Evolutionary conservation across 1,140 invertebrate genomes (phyloP).

Genomic region (Agrypnia vestita): DNA sequence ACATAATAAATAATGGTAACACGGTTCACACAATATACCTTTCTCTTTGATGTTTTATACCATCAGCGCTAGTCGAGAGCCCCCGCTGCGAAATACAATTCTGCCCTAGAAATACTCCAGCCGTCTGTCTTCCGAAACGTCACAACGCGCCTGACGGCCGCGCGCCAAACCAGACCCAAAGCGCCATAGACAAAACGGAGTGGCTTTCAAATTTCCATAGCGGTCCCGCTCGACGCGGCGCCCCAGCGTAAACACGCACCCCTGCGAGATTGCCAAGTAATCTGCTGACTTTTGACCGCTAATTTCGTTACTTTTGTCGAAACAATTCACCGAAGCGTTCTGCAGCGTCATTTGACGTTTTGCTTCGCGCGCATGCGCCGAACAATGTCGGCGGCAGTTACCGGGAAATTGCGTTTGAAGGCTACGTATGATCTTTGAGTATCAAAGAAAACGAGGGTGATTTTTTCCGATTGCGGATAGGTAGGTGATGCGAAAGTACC

Average conservation of each 20-base stretch:
- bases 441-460: background rate
- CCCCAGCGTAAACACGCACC: background rate
- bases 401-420: slow-evolving; percentile 12
- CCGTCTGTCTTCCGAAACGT: background rate
- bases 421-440: slow-evolving; percentile 7
- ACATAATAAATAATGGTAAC: no score
- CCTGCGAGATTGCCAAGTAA: slow-evolving; percentile 23
- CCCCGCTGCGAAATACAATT: slow-evolving; percentile 21
- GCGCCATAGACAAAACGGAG: slow-evolving; percentile 12
- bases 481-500: background rate
- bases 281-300: slow-evolving; percentile 46
- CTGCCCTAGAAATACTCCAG: slow-evolving; percentile 2
- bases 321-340: slow-evolving; percentile 46
- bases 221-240: background rate
- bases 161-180: slow-evolving; percentile 19
- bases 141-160: background rate
- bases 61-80: slow-evolving; percentile 3
- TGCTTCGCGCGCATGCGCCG: background rate
- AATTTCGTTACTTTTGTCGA: slow-evolving; percentile 48
- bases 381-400: background rate
- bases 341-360: slow-evolving; percentile 28
- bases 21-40: background rate
- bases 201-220: slow-evolving; percentile 18
- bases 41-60: slow-evolving; percentile 23
- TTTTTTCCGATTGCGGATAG: background rate